These are phyloP conservation scores for Rhinophrynus dorsalis DNA, from an alignment of 2,797 vertebrate species.

Conservation along the genomic window DNA sequence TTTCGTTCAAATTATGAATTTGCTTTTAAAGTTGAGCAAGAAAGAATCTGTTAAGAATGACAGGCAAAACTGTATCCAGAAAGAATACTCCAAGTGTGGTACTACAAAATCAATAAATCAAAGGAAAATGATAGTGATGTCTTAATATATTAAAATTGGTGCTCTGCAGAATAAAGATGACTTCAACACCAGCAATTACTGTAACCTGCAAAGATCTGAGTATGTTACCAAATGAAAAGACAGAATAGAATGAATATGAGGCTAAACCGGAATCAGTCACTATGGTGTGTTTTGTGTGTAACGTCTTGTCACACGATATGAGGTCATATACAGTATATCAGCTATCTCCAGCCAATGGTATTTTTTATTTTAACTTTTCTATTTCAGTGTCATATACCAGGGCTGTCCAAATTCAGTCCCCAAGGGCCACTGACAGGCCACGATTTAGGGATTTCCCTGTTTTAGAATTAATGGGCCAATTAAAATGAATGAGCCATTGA, in stretches of 20 bases:
- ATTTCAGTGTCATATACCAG: no score
- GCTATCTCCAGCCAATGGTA: no score
- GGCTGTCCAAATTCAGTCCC: no score
- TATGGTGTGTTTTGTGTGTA: no score
- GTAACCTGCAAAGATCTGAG: background rate
- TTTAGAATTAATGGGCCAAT: no score
- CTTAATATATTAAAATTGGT: conserved; percentile 38
- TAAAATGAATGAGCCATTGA: no score
- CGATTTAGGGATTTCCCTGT: no score
- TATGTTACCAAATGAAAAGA: background rate
- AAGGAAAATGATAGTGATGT: conserved; percentile 39
- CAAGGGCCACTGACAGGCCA: no score
- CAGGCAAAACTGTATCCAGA: conserved; percentile 13
- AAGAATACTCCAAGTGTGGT: conserved; percentile 12
- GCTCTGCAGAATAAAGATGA: conserved; percentile 24
- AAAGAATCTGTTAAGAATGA: background rate
- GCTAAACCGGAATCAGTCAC: no score
- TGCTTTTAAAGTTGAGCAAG: background rate
- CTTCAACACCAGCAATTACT: conserved; percentile 22
- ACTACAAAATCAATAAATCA: conserved; percentile 39
- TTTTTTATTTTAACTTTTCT: no score
- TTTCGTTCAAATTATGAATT: background rate
- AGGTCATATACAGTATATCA: no score
- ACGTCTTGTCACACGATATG: no score
- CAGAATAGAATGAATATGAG: background rate